Base-by-base conservation (phyloP, 1,140 invertebrate species). In the Pseudomyrmex cubaensis region DNA sequence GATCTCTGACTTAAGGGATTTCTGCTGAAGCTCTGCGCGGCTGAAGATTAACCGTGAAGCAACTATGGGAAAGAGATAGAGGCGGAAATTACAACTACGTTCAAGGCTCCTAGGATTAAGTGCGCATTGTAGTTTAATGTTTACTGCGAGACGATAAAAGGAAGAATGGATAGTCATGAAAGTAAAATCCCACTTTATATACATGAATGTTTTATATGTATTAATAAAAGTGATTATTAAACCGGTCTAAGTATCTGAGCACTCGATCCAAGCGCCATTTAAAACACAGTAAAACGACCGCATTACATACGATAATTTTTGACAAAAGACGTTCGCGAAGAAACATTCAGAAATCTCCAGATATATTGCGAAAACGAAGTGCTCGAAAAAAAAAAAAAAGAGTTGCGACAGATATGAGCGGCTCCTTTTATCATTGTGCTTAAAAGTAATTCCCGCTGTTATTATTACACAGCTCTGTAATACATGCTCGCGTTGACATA, bases 1-100 rank as follows among this genome's bases (percentile, higher is more conserved):
- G 76, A 80, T 80, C 54, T 80, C 76, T 72, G 69, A 80, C 76
- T 78, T 78, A 78, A 61, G 54, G 76, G 66, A 72, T 80, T 75
- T 72, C 44, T 44, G 13, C 50, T 44, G 54, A 59, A 59, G 66
- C 76, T 59, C 54, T 50, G 22, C 17, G 5, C 35, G 35, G 64
- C 10, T 50, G 15, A 22, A 70, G 76, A 78, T 78, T 70, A 80
- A 70, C 66, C 54, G 76, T 48, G 44, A 15, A 7, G 52, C 66
- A 70, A 59, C 64, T 57, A 22, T 3, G 46, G 15, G 66, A 22
- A 48, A 50, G 54, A 80, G 66, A 80, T 80, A 72, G 67, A 66
- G 44, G 66, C 66, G 76, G 66, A 80, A 80, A 80, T 80, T 80
- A 72, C 66, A 22, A 25, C 66, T 59, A 70, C 17, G 64, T 61